Base-by-base conservation (phyloP, 1,140 invertebrate genomes). In the Drosophila azteca region DNA sequence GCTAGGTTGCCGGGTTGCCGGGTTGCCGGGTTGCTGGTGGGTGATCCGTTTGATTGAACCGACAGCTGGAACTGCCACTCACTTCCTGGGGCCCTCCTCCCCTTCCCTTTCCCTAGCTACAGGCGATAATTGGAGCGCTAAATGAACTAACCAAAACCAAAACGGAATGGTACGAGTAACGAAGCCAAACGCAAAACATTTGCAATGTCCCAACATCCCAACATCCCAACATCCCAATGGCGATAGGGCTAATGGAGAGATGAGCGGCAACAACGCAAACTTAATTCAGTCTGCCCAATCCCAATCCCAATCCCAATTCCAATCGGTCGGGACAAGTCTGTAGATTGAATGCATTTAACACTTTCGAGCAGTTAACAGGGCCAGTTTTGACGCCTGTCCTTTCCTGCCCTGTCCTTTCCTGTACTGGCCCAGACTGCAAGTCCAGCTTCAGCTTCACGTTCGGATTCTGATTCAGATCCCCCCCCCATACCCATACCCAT, bases 301-400 rank as follows among this genome's bases (percentile, higher is more conserved):
- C 24, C 24, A 26, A 26, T 26, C 24, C 24, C 24, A 26, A 60
- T 26, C 24, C 24, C 24, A 26, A 26, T 26, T 5, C 24, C 24
- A 26, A 60, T 75, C 71, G 35, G 54, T 39, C 17, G 29, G 26
- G 55, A 50, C 54, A 61, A 69, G 44, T 44, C 41, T 11, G 64
- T 72, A 67, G 70, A 67, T 81, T 82, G 76, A 79, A 72, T 72
- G 81, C 79, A 87, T 82, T 87, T 87, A 88, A 87, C 82, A 87
- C 82, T 87, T 87, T 68, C 41, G 58, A 46, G 66, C 62, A 54
- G 73, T 77, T 79, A 82, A 83, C 75, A 79, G 82, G 79, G 54
- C 68, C 58, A 57, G 49, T 57, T 65, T 67, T 72, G 67, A 62
- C 67, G 52, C 71, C 43, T 50, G 35, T 39, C 11, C 35, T 24